Evolutionary conservation across 2,797 vertebrate species (phyloP).

Genomic region (Selene dorsalis): DNA sequence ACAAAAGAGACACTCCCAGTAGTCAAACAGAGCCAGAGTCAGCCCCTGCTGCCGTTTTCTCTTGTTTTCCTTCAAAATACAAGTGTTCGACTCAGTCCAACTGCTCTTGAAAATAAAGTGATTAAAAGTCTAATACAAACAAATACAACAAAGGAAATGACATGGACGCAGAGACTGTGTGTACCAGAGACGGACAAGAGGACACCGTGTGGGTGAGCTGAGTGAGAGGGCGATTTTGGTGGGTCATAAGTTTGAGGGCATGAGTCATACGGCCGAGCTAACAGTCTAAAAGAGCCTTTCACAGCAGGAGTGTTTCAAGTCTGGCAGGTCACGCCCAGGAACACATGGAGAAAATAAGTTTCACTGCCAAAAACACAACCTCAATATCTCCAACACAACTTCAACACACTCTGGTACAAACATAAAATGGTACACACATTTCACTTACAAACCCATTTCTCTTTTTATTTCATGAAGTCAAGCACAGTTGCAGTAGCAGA

Average conservation of each 20-base stretch:
- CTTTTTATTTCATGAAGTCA: neutral
- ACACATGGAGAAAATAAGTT: slow-evolving; percentile 33
- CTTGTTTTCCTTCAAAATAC: slow-evolving; percentile 22
- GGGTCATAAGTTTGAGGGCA: slow-evolving; percentile 53
- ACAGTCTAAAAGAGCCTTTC: slow-evolving; percentile 60
- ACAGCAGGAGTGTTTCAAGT: slow-evolving; percentile 71
- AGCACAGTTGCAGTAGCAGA: neutral
- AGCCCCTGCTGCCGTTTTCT: slow-evolving; percentile 5
- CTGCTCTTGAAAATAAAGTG: neutral
- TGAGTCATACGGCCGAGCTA: slow-evolving; percentile 57
- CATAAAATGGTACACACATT: neutral
- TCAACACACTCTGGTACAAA: neutral
- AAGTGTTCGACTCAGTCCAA: neutral
- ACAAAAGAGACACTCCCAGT: slow-evolving; percentile 63
- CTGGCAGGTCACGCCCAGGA: slow-evolving; percentile 59
- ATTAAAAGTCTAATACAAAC: slow-evolving; percentile 2
- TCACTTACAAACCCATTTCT: neutral
- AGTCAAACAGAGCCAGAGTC: slow-evolving; percentile 40
- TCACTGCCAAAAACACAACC: slow-evolving; percentile 42
- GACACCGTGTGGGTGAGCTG: neutral
- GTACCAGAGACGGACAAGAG: neutral
- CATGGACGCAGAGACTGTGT: slow-evolving; percentile 7
- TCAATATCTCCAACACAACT: slow-evolving; percentile 1
- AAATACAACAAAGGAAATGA: slow-evolving; percentile 2
- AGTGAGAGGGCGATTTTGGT: slow-evolving; percentile 26